A percentile compares a stretch with the other conserved stretches of the same genome.
Evolutionary conservation across 1,140 invertebrate genomes (phyloP).

Genomic region (Bombyx mori): DNA sequence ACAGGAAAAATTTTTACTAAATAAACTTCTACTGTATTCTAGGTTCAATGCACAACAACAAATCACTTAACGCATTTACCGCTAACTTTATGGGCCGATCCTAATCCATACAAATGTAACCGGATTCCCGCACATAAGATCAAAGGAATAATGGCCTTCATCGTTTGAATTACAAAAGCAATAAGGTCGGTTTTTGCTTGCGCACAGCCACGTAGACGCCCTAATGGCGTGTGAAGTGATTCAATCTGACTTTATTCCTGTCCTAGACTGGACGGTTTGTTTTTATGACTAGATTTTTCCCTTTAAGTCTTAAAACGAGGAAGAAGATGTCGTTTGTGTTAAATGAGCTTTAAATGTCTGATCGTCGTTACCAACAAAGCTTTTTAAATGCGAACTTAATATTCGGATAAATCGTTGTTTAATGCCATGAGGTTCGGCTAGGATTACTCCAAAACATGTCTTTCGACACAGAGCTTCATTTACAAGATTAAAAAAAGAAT

Average conservation of each 20-base stretch:
- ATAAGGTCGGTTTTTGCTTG: constrained; percentile 9
- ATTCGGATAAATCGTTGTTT: no score
- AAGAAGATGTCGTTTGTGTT: not conserved
- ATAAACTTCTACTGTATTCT: not conserved
- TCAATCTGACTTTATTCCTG: constrained; percentile 17
- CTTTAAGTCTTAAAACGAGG: no score
- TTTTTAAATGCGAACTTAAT: no score
- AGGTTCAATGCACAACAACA: constrained; percentile 1
- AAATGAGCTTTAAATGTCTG: constrained; percentile 24
- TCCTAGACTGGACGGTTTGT: constrained; percentile 13
- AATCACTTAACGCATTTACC: no score
- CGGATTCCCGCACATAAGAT: constrained; percentile 10
- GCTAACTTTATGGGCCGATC: no score
- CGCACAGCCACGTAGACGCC: no score
- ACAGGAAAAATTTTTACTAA: no score
- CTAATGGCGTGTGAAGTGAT: constrained; percentile 20
- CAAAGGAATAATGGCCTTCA: constrained; percentile 4
- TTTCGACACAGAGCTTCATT: no score
- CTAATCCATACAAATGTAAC: constrained; percentile 21
- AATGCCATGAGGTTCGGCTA: no score
- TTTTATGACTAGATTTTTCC: constrained; percentile 11
- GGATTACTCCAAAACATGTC: no score
- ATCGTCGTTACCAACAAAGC: constrained; percentile 2
- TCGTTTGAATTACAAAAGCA: not conserved
- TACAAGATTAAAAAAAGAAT: no score